These are phyloP conservation scores for Stenichneumon culpator DNA, from an alignment of 2,888 invertebrate species.

Conservation along the genomic window DNA sequence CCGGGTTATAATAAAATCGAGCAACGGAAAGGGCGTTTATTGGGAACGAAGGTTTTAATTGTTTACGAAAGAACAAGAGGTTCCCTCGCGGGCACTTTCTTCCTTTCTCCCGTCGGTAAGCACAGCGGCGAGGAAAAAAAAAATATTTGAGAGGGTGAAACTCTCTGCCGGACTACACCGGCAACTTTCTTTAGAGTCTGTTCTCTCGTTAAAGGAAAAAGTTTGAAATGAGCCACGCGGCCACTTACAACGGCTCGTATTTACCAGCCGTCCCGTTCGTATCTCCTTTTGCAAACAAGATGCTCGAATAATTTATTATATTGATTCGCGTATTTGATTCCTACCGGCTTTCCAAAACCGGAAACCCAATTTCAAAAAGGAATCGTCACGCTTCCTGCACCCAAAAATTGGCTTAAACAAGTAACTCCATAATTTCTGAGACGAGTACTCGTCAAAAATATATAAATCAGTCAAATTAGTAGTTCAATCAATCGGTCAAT, in stretches of 20 bases:
- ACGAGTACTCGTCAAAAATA: too few species aligned
- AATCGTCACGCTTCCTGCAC: too few species aligned
- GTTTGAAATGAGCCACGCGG: slow-evolving; percentile 63
- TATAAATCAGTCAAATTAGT: too few species aligned
- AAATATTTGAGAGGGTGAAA: slow-evolving; percentile 54
- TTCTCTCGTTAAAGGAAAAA: slow-evolving; percentile 56
- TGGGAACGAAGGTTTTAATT: slow-evolving; percentile 68
- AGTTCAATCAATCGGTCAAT: too few species aligned
- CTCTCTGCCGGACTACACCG: slow-evolving; percentile 14
- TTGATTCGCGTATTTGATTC: background rate
- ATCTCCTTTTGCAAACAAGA: slow-evolving; percentile 14
- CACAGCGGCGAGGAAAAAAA: slow-evolving; percentile 32
- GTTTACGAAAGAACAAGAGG: slow-evolving; percentile 66
- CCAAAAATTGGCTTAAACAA: too few species aligned
- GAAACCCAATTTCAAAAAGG: background rate
- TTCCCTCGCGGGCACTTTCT: slow-evolving; percentile 31
- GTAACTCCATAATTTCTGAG: too few species aligned
- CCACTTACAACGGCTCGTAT: slow-evolving; percentile 58
- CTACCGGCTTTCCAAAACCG: background rate
- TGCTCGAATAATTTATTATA: slow-evolving; percentile 17
- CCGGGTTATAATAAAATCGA: slow-evolving; percentile 54
- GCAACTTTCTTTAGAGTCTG: slow-evolving; percentile 45
- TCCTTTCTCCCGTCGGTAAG: slow-evolving; percentile 8
- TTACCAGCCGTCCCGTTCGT: slow-evolving; percentile 35
- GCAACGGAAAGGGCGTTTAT: slow-evolving; percentile 67